Percentiles rank a stretch among this genome's conserved stretches.
Evolutionary conservation across 2,797 vertebrate species (phyloP).

Genomic region (Stomatorhinus walkeri): DNA sequence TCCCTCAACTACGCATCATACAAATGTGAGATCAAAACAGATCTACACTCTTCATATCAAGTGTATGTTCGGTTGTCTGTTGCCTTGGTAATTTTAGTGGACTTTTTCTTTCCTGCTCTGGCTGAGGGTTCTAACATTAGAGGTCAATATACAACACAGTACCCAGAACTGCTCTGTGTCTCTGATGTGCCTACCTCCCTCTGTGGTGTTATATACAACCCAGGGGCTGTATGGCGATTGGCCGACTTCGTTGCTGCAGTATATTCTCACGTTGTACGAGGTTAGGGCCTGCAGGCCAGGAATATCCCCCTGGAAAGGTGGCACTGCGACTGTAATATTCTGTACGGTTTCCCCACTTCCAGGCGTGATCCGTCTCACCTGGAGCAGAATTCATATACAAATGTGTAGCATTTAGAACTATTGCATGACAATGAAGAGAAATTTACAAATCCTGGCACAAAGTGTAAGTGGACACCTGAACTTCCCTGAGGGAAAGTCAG

Average conservation of each 20-base stretch:
- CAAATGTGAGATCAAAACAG: neutral
- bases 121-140: neutral
- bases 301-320: constrained; percentile 66
- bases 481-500: neutral
- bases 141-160: neutral
- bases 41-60: neutral
- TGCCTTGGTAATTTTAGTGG: neutral
- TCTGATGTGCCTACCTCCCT: constrained; percentile 71
- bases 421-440: neutral
- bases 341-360: constrained; percentile 53
- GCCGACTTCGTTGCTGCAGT: constrained; percentile 84
- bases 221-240: constrained; percentile 63
- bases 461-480: neutral
- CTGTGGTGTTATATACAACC: constrained; percentile 76
- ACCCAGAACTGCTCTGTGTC: neutral
- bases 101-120: neutral
- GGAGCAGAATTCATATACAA: neutral
- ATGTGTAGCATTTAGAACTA: neutral
- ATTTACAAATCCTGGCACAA: neutral
- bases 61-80: neutral
- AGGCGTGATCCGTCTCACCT: constrained; percentile 60
- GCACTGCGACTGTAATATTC: constrained; percentile 57
- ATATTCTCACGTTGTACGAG: constrained; percentile 72
- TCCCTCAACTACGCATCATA: neutral
- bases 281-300: constrained; percentile 71